phyloP scores from a whole-genome alignment of 2,888 invertebrate genomes.

The Chrysopilus asiliformis region DNA sequence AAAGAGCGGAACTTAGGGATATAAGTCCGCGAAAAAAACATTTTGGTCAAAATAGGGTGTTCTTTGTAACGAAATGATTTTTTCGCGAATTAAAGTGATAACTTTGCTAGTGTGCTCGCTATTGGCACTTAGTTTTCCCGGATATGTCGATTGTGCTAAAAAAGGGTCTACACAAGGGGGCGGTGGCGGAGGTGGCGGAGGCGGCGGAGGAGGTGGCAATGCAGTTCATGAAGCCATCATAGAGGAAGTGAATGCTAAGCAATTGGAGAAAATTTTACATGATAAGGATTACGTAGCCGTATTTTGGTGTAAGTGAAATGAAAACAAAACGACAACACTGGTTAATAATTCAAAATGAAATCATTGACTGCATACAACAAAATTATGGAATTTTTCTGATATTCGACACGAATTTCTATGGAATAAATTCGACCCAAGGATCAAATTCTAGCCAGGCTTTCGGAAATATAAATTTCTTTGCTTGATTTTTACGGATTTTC shows the following conservation, averaged over 20 bases:
- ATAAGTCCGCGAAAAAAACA: slow-evolving; percentile 35
- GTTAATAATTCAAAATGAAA: slow-evolving; percentile 10
- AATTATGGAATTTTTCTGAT: no score
- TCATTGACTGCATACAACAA: no score
- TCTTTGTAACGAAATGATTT: slow-evolving; percentile 29
- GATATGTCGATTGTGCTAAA: slow-evolving; percentile 35
- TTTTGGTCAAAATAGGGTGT: slow-evolving; percentile 12
- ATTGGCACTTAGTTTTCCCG: slow-evolving; percentile 35
- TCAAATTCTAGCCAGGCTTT: no score
- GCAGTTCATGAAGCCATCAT: slow-evolving; percentile 59
- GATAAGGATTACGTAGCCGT: slow-evolving; percentile 91
- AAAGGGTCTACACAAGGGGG: slow-evolving; percentile 22
- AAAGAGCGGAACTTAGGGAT: slow-evolving; percentile 36
- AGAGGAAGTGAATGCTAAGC: slow-evolving; percentile 87
- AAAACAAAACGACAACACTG: slow-evolving; percentile 2
- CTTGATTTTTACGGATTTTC: no score
- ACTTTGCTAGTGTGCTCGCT: slow-evolving; percentile 33
- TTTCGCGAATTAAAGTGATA: slow-evolving; percentile 35
- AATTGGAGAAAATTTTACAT: slow-evolving; percentile 76
- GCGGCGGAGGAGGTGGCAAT: slow-evolving; percentile 19
- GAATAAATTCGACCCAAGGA: no score
- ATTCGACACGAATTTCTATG: no score
- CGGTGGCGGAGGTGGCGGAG: slow-evolving; percentile 18
- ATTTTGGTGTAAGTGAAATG: slow-evolving; percentile 81
- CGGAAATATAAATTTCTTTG: no score